Evolutionary conservation across 2,113 vertebrate genomes (phyloP), one percentile per base, ranked within the genome.

Genomic region (Gobio gobio): DNA sequence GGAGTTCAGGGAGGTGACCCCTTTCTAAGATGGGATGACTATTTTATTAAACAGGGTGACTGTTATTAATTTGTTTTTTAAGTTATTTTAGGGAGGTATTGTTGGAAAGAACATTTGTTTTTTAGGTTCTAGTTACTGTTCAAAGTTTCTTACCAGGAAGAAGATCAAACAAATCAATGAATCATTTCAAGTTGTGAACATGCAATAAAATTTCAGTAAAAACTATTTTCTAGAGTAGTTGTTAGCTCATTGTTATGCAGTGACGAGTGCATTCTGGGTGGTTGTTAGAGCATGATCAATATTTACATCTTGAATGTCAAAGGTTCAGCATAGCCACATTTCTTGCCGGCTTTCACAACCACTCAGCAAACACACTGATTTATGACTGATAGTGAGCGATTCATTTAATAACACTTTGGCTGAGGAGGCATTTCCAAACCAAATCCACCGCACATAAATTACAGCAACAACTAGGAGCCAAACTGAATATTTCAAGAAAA

Each of bases 361-460:
- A 59, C 20, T 73, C 22, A 0, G 7, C 5, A 59, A 72, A 36
- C 36, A 59, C 26, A 43, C 36, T 58, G 76, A 80, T 80, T 85
- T 80, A 85, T 73, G 76, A 59, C 73, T 64, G 10, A 49, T 85
- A 36, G 14, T 33, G 20, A 33, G 54, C 58, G 61, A 33, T 45
- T 78, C 14, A 59, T 33, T 70, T 76, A 64, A 61, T 59, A 83
- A 22, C 70, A 49, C 40, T 58, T 22, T 59, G 16, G 24, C 40
- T 20, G 20, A 73, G 43, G 12, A 26, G 40, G 5, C 3, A 33
- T 58, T 59, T 78, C 24, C 76, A 43, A 59, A 59, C 64, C 49
- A 74, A 75, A 74, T 58, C 54, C 66, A 58, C 33, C n/a, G 51
- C 66, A 29, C 18, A 73, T 73, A 59, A 83, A 83, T 61, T 61